phyloP scores from a whole-genome alignment of 2,888 invertebrate species.

The Schizotus pectinicornis region DNA sequence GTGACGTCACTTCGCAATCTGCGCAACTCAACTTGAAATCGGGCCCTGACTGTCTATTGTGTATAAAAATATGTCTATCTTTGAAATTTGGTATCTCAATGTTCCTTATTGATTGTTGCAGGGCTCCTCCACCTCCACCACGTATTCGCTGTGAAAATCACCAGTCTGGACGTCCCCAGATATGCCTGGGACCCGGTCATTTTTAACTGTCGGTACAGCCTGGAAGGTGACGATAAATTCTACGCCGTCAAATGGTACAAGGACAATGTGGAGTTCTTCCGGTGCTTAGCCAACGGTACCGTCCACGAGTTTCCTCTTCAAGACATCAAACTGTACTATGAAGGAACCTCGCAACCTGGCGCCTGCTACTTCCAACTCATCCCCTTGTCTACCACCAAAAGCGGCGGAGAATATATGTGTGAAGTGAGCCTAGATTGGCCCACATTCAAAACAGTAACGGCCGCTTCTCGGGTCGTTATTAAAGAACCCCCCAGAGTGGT shows the following conservation, averaged over 20 bases:
- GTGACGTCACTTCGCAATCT: no score
- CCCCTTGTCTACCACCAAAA: conserved; percentile 39
- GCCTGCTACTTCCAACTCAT: conserved; percentile 48
- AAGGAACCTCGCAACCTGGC: conserved; percentile 37
- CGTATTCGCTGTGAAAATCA: conserved; percentile 38
- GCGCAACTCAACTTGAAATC: no score
- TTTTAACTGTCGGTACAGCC: conserved; percentile 49
- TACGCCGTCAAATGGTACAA: conserved; percentile 56
- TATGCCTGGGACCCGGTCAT: conserved; percentile 44
- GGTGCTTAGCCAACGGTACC: conserved; percentile 46
- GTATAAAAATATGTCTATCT: no score
- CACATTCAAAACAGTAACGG: conserved; percentile 38
- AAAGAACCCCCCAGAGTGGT: conserved; percentile 31
- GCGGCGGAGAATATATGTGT: conserved; percentile 50
- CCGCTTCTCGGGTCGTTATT: conserved; percentile 33
- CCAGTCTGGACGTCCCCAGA: conserved; percentile 47
- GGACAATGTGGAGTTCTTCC: conserved; percentile 49
- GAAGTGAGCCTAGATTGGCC: conserved; percentile 52
- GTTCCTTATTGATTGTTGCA: no score
- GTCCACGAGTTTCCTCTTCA: conserved; percentile 44
- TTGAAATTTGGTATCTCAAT: no score
- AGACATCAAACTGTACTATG: conserved; percentile 43
- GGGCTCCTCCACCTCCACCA: conserved; percentile 4
- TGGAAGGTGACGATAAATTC: conserved; percentile 41
- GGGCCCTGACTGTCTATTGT: no score